A percentile compares a stretch with the other conserved stretches of the same genome.
Evolutionary conservation across 2,113 vertebrate genomes (phyloP).

Genomic region (Montifringilla adamsi): DNA sequence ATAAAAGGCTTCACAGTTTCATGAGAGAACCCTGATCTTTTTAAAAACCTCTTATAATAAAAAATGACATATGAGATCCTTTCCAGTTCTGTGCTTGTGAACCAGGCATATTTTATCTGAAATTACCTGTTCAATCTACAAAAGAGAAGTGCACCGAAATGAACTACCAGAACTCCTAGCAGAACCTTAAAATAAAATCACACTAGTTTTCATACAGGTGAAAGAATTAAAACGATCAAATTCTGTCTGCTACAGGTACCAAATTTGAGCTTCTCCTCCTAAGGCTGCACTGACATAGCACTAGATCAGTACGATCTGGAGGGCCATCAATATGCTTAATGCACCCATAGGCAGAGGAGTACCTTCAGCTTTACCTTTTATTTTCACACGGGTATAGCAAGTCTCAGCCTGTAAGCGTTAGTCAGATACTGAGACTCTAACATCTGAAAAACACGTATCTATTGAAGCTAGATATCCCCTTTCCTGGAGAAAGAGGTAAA

Average conservation of each 20-base stretch:
- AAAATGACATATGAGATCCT: not conserved
- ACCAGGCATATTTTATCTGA: not conserved
- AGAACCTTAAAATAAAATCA: not conserved
- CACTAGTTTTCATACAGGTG: not conserved
- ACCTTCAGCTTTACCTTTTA: not conserved
- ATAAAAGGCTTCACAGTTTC: not conserved
- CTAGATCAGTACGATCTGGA: not conserved
- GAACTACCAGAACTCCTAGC: not conserved
- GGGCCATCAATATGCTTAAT: not conserved
- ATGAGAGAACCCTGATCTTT: not conserved
- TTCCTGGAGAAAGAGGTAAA: not conserved
- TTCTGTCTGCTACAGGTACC: not conserved
- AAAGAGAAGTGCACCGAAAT: not conserved
- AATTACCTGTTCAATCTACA: not conserved
- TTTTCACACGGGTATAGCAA: not conserved
- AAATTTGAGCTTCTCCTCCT: not conserved
- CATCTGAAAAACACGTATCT: not conserved
- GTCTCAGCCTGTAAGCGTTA: not conserved
- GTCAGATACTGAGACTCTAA: not conserved
- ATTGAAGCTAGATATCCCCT: not conserved
- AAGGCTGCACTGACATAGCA: not conserved
- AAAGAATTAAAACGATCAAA: not conserved
- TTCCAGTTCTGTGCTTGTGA: not conserved
- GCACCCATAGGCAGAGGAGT: not conserved
- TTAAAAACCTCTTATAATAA: not conserved